These are phyloP conservation scores for Tipula helvola DNA, from an alignment of 2,888 invertebrate species.

Conservation along the genomic window DNA sequence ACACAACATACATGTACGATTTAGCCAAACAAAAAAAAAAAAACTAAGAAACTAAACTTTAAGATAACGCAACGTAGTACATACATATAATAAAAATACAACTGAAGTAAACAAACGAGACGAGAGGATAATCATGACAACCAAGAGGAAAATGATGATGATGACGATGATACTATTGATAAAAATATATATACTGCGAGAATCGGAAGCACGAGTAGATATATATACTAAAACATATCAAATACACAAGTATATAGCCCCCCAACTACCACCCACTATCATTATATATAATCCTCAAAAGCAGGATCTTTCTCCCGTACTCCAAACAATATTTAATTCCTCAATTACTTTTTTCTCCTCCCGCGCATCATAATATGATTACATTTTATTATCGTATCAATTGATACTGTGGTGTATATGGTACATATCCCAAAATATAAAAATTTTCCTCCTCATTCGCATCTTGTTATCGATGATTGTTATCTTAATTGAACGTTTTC, in stretches of 20 bases:
- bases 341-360: neutral
- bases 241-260: neutral
- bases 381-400: neutral
- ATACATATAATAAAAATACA: neutral
- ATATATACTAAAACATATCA: neutral
- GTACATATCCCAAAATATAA: neutral
- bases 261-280: neutral
- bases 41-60: neutral
- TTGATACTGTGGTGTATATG: neutral
- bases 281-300: neutral
- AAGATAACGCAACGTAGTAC: neutral
- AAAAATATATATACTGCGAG: neutral
- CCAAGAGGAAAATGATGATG: neutral
- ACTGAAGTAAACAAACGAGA: neutral
- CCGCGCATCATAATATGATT: neutral
- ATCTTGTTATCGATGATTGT: neutral
- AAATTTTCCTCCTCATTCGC: neutral
- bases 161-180: neutral
- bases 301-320: neutral
- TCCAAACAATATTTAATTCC: neutral
- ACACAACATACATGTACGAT: neutral
- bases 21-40: neutral
- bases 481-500: neutral
- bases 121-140: neutral
- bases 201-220: neutral